Conservation (phyloP, 2,797 vertebrate species). For the Sebastes hopkinsi region DNA sequence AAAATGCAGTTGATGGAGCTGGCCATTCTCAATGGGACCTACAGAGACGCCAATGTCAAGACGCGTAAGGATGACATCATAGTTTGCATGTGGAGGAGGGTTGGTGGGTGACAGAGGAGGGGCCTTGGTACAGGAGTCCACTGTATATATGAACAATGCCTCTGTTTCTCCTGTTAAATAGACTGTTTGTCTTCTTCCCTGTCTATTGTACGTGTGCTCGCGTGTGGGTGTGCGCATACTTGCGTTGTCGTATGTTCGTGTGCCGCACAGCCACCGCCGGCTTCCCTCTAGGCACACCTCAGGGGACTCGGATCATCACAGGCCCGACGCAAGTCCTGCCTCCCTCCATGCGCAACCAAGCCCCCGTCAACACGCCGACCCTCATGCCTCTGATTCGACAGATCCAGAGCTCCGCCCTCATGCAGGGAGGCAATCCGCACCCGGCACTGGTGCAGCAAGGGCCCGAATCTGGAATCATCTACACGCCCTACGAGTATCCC, state of each 20-base stretch:
- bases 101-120: conserved; percentile 63
- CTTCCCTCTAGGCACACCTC: conserved; percentile 95
- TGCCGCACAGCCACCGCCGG: conserved; percentile 82
- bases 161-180: conserved; percentile 68
- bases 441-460: conserved; percentile 92
- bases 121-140: conserved; percentile 68
- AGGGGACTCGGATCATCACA: conserved; percentile 95
- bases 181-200: conserved; percentile 69
- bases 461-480: conserved; percentile 94
- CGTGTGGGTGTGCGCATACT: conserved; percentile 56
- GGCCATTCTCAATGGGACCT: conserved; percentile 98
- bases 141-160: conserved; percentile 74
- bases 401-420: conserved; percentile 94
- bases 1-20: conserved; percentile 99
- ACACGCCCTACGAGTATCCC: conserved; percentile 97
- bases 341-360: conserved; percentile 89
- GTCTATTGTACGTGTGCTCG: conserved; percentile 57
- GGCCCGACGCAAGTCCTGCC: conserved; percentile 94
- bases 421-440: conserved; percentile 94
- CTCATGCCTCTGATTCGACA: conserved; percentile 99
- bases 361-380: conserved; percentile 90
- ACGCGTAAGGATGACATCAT: conserved; percentile 91
- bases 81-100: conserved; percentile 60
- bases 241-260: conserved; percentile 48
- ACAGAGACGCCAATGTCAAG: conserved; percentile 99